Conservation (phyloP, 2,113 vertebrate genomes). For the Microtus ochrogaster region DNA sequence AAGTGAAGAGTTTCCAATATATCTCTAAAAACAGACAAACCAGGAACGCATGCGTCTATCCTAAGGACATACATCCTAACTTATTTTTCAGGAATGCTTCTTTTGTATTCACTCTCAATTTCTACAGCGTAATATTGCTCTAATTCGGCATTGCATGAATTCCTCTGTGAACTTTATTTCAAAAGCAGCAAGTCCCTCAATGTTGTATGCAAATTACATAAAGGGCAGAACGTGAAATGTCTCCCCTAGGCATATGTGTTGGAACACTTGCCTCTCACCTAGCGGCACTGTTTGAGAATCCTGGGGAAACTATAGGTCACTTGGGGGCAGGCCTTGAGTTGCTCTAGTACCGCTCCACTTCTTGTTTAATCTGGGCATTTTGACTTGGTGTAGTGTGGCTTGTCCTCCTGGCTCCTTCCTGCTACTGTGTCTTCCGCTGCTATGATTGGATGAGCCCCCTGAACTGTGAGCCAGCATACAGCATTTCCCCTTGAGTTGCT, state of each 20-base stretch:
- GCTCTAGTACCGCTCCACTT: not conserved
- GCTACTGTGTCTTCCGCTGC: not conserved
- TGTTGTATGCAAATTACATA: not conserved
- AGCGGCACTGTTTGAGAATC: not conserved
- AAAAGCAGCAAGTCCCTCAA: not conserved
- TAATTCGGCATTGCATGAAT: not conserved
- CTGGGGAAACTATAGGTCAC: too few species aligned
- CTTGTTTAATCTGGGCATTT: not conserved
- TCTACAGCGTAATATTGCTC: not conserved
- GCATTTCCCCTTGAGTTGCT: not conserved
- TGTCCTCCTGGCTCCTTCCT: not conserved
- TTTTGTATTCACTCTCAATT: not conserved
- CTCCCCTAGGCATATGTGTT: not conserved
- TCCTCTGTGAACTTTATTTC: conserved; percentile 12
- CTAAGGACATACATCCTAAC: not conserved
- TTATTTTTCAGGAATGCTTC: not conserved
- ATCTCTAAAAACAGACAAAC: not conserved
- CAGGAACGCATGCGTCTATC: not conserved
- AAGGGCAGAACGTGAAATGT: not conserved
- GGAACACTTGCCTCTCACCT: not conserved
- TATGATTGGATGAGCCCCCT: not conserved
- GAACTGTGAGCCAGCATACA: not conserved
- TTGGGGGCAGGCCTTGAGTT: not conserved
- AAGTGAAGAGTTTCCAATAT: not conserved
- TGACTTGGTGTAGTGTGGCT: not conserved